Conservation (phyloP, 2,797 vertebrate genomes). For the Semotilus atromaculatus region DNA sequence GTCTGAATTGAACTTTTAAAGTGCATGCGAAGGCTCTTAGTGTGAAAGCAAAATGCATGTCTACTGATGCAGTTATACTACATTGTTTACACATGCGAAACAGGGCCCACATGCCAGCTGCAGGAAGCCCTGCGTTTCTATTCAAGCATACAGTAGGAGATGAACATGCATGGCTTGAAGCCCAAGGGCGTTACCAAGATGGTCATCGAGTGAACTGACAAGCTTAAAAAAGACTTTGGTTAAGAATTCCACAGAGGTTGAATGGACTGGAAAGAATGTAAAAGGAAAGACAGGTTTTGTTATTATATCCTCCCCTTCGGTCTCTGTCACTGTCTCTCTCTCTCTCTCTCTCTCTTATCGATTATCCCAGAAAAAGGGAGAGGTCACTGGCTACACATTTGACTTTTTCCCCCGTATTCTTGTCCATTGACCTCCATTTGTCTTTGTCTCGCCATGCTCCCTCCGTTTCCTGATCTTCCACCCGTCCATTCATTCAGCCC, state of each 20-base stretch:
- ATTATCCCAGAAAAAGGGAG: conserved; percentile 44
- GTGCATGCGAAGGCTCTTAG: background rate
- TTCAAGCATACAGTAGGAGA: background rate
- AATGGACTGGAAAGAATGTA: conserved; percentile 24
- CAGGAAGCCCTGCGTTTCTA: background rate
- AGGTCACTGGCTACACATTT: conserved; percentile 49
- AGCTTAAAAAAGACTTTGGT: conserved; percentile 4
- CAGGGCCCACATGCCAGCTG: background rate
- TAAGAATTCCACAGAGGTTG: conserved; percentile 2
- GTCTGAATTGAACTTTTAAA: background rate
- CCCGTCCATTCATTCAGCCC: conserved; percentile 9
- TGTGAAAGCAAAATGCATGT: background rate
- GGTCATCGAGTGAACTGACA: conserved; percentile 9
- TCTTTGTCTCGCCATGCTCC: conserved; percentile 51
- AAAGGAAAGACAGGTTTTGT: conserved; percentile 7
- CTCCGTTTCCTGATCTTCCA: conserved; percentile 28
- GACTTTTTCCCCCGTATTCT: conserved; percentile 38
- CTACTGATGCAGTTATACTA: background rate
- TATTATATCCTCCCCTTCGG: background rate
- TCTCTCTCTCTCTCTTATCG: conserved; percentile 40
- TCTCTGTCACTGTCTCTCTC: background rate
- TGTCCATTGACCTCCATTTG: conserved; percentile 54
- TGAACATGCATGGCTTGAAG: background rate
- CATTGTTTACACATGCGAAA: background rate
- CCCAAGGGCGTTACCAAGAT: background rate